These are phyloP conservation scores for Troides helena DNA, from an alignment of 2,888 invertebrate species.

Conservation along the genomic window DNA sequence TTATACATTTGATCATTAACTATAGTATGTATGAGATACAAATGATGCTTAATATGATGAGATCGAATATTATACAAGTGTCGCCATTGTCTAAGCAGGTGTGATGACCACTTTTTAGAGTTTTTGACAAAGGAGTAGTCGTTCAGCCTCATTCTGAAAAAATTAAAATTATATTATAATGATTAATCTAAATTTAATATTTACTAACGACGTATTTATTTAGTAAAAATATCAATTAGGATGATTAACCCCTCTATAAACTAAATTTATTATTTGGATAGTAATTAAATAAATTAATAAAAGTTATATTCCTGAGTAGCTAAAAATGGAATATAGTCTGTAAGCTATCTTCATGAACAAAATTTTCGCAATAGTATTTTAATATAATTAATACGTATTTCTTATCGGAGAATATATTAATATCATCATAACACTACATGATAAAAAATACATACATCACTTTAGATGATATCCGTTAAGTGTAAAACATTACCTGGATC, in stretches of 20 bases:
- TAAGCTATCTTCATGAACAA: too few relatives aligned
- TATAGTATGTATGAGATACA: conserved; percentile 26
- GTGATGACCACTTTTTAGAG: conserved; percentile 46
- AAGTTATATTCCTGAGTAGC: too few relatives aligned
- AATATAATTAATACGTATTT: too few relatives aligned
- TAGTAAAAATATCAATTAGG: too few relatives aligned
- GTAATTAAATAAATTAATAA: too few relatives aligned
- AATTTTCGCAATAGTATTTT: too few relatives aligned
- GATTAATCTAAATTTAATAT: too few relatives aligned
- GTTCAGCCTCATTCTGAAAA: conserved; percentile 72
- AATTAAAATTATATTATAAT: not conserved
- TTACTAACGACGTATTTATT: too few relatives aligned
- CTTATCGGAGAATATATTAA: too few relatives aligned
- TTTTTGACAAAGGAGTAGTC: conserved; percentile 69
- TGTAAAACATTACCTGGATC: conserved; percentile 55
- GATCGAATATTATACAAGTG: conserved; percentile 20
- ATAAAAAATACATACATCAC: not conserved
- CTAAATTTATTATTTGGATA: too few relatives aligned
- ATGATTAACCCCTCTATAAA: too few relatives aligned
- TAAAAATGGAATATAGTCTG: too few relatives aligned
- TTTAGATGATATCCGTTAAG: not conserved
- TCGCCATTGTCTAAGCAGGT: conserved; percentile 19
- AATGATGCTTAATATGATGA: conserved; percentile 15
- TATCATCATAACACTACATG: not conserved
- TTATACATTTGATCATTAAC: conserved; percentile 16